Evolutionary conservation across 92 coral and sea anemone genomes (phyloP), one percentile per base, ranked within the genome.

Genomic region (Desmophyllum pertusum): DNA sequence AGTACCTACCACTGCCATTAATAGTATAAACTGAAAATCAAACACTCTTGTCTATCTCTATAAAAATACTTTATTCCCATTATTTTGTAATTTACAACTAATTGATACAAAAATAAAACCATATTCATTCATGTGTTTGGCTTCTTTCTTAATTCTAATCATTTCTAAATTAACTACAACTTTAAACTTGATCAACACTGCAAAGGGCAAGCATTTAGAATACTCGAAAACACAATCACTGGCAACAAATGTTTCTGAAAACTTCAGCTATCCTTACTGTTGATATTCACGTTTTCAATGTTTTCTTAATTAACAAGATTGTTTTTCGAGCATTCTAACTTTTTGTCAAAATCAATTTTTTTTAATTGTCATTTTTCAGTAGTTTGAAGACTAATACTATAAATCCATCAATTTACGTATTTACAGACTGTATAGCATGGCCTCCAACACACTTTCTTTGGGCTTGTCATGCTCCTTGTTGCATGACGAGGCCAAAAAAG

Each of bases 61-160:
- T 82, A 61, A 82, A 82, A 82, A 82, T 82, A 82, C 70, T 82
- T 82, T 70, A 82, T 55, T 82, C 77, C 79, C 86, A 40, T 72
- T 37, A 73, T 19, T 82, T 82, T 82, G 59, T 55, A 73, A 55
- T 82, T 81, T 51, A 70, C 77, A 81, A 23, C 70, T 55, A 43
- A 71, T 72, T 39, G 55, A 53, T 70, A 82, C 79, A 82, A 82
- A 82, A 82, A 82, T 82, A 82, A 72, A 55, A 42, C 86, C 30
- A 41, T 73, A n/a, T 57, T 81, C 46, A 67, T 66, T 71, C 48
- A 57, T 25, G 33, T 73, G 29, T 11, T 35, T 66, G 37, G 35
- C 33, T 41, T 53, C 36, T 72, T 13, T 70, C 43, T 38, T 21
- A 38, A n/a, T 13, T 46, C 71, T 27, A 10, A 72, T 52, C 78